These are phyloP conservation scores for Trogon surrucura DNA, from an alignment of 2,113 vertebrate species.

Conservation along the genomic window DNA sequence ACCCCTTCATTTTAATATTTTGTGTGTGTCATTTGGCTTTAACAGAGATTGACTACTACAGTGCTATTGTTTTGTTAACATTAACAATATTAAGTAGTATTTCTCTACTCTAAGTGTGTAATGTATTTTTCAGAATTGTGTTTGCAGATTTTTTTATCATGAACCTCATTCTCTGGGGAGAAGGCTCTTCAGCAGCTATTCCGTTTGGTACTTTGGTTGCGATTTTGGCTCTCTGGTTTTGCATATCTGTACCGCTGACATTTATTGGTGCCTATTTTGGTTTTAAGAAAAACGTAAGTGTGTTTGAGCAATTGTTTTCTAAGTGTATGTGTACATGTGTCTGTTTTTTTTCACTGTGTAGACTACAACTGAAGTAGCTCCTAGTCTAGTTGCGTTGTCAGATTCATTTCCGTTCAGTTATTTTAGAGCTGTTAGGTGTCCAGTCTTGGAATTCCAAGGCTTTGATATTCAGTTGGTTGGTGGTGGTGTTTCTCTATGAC, in stretches of 20 bases:
- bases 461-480: background rate
- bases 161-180: slow-evolving; percentile 98
- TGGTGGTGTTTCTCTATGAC: background rate
- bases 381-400: background rate
- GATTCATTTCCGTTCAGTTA: background rate
- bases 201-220: slow-evolving; percentile 95
- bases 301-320: background rate
- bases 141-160: slow-evolving; percentile 99
- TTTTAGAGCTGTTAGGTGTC: background rate
- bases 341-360: background rate
- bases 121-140: slow-evolving; percentile 87
- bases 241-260: slow-evolving; percentile 96
- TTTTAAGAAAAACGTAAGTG: slow-evolving; percentile 94
- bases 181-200: slow-evolving; percentile 96
- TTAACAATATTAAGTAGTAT: background rate
- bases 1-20: slow-evolving; percentile 13
- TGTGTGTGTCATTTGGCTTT: background rate
- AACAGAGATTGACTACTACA: background rate
- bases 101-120: slow-evolving; percentile 17
- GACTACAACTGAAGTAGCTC: background rate
- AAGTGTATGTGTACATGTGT: background rate
- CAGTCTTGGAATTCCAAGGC: background rate
- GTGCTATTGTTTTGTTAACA: background rate
- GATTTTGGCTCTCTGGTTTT: slow-evolving; percentile 97
- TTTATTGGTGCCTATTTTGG: slow-evolving; percentile 97